phyloP scores from a whole-genome alignment of 2,113 vertebrate species.

The Xenopus laevis region DNA sequence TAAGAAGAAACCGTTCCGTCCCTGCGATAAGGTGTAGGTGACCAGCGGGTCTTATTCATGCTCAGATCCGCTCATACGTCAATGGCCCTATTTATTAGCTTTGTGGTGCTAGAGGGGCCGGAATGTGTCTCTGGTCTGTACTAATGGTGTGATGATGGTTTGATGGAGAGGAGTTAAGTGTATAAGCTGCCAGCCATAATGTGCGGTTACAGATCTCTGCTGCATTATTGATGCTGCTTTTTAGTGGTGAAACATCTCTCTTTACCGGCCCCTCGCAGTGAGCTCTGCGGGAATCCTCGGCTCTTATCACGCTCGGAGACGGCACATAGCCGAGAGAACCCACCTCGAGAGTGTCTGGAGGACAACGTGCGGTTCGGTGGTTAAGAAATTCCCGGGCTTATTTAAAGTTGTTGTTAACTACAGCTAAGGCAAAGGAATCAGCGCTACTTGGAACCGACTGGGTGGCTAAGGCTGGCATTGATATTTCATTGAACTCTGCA shows the following conservation, averaged over 20 bases:
- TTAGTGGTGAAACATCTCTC: slow-evolving; percentile 41
- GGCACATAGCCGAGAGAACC: background rate
- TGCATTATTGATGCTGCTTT: slow-evolving; percentile 44
- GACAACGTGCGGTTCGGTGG: background rate
- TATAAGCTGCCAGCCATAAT: slow-evolving; percentile 44
- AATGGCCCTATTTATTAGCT: background rate
- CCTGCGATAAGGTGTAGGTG: no score
- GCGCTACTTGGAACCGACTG: no score
- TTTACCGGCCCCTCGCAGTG: slow-evolving; percentile 27
- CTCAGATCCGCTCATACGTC: no score
- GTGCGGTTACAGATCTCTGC: slow-evolving; percentile 39
- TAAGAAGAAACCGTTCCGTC: no score
- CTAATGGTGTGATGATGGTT: slow-evolving; percentile 32
- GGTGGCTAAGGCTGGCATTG: no score
- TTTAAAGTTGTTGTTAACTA: background rate
- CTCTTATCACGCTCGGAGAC: slow-evolving; percentile 24
- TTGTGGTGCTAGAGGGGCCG: slow-evolving; percentile 2
- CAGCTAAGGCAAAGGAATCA: no score
- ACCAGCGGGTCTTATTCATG: no score
- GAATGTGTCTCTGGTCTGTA: slow-evolving; percentile 24
- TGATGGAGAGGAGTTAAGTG: slow-evolving; percentile 42
- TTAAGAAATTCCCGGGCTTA: background rate
- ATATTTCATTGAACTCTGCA: no score
- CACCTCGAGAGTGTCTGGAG: slow-evolving; percentile 1
- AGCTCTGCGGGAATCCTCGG: slow-evolving; percentile 20